phyloP scores from a whole-genome alignment of 2,797 vertebrate species.

The Notamacropus eugenii region DNA sequence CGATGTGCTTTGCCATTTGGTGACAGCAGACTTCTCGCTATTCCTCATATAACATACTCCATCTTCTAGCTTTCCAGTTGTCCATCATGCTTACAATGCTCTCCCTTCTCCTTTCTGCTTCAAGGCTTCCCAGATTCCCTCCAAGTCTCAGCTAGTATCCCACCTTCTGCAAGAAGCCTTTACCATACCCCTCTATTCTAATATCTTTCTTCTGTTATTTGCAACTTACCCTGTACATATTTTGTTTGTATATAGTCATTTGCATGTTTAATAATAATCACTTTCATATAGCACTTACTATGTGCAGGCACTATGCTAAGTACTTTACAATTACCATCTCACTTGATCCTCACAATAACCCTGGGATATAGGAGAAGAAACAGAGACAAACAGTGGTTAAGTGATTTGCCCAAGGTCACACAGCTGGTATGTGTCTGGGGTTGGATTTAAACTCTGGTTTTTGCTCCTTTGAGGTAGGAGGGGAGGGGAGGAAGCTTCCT shows the following conservation, averaged over 20 bases:
- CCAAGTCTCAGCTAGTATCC: not conserved
- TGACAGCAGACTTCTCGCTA: no score
- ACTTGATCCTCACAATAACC: conserved; percentile 3
- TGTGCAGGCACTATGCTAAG: not conserved
- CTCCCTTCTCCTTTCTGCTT: no score
- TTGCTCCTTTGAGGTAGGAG: no score
- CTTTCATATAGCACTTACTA: not conserved
- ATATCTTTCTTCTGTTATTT: not conserved
- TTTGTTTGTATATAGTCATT: no score
- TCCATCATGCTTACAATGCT: no score
- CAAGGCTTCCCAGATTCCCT: not conserved
- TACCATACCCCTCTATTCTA: not conserved
- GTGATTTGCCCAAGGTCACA: not conserved
- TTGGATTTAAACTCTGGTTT: conserved; percentile 15
- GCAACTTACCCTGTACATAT: no score
- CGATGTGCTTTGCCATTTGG: no score
- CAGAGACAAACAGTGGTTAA: conserved; percentile 1
- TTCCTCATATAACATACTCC: no score
- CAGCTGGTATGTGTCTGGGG: not conserved
- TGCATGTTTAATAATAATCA: not conserved
- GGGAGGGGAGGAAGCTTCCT: no score
- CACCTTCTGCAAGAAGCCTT: not conserved
- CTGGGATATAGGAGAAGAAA: conserved; percentile 41
- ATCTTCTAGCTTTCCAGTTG: no score
- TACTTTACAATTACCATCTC: not conserved